Conservation (phyloP, 2,113 vertebrate genomes). For the Bubalus kerabau region DNA sequence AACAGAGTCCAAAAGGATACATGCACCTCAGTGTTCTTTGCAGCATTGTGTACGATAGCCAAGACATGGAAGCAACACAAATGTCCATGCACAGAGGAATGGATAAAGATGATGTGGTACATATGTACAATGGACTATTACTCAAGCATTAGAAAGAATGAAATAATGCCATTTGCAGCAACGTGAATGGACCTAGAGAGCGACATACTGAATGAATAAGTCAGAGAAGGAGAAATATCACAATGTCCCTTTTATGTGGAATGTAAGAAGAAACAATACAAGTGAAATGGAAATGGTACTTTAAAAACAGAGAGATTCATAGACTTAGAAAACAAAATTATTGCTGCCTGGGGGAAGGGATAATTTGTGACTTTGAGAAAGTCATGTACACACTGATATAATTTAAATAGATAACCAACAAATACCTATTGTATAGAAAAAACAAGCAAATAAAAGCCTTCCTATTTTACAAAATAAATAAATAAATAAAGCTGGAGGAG, state of each 20-base stretch:
- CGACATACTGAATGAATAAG: not conserved
- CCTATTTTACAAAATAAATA: not conserved
- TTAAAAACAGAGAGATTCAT: not conserved
- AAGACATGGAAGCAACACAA: not conserved
- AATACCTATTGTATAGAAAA: not conserved
- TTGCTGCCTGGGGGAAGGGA: not conserved
- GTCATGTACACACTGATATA: not conserved
- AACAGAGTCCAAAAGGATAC: not conserved
- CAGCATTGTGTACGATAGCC: not conserved
- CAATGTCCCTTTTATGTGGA: not conserved
- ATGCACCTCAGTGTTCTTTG: not conserved
- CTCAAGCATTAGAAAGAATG: not conserved
- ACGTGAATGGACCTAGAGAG: not conserved
- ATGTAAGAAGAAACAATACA: not conserved
- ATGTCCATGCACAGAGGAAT: not conserved
- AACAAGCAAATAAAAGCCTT: not conserved
- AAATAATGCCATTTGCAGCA: not conserved
- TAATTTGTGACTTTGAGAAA: not conserved
- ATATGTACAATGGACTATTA: not conserved
- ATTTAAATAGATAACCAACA: not conserved
- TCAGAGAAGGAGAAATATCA: not conserved
- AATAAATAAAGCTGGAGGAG: not conserved
- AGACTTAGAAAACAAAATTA: not conserved
- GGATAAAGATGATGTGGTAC: not conserved
- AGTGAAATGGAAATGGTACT: not conserved